Conservation (phyloP, 2,113 vertebrate species). For the Sinosuthora webbiana region DNA sequence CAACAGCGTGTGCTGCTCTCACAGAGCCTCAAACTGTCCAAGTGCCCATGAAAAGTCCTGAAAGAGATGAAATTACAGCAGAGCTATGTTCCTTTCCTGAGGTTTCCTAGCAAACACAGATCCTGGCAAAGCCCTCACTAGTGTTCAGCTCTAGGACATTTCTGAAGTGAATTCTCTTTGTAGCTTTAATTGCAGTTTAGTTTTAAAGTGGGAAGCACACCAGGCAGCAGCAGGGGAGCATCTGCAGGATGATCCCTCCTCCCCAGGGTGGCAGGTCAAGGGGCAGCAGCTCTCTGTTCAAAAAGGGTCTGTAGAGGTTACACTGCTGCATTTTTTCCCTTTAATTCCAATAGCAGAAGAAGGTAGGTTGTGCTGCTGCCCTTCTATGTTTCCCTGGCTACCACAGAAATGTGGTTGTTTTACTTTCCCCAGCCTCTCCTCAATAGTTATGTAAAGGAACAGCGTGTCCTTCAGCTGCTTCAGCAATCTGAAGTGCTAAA, state of each 20-base stretch:
- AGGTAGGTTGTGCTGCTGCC: neutral
- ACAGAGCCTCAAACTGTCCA: neutral
- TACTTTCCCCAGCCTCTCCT: neutral
- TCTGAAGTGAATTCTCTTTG: neutral
- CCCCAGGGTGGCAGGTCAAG: neutral
- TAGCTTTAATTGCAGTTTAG: neutral
- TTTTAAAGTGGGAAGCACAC: neutral
- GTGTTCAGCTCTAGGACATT: neutral
- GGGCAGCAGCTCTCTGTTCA: neutral
- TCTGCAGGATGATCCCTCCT: neutral
- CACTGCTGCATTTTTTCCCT: neutral
- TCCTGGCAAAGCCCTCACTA: accelerated
- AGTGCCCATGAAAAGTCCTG: neutral
- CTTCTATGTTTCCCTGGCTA: neutral
- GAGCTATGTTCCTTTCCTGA: neutral
- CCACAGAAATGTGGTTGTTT: neutral
- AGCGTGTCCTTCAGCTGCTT: neutral
- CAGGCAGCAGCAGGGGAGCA: neutral
- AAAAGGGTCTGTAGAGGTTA: neutral
- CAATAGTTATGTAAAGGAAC: neutral
- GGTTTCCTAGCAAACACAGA: neutral
- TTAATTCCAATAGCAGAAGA: neutral
- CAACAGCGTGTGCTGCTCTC: accelerated
- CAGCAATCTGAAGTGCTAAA: neutral
- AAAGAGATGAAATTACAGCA: neutral